These are phyloP conservation scores for Euglossa dilemma DNA, from an alignment of 1,140 invertebrate species.

Conservation along the genomic window DNA sequence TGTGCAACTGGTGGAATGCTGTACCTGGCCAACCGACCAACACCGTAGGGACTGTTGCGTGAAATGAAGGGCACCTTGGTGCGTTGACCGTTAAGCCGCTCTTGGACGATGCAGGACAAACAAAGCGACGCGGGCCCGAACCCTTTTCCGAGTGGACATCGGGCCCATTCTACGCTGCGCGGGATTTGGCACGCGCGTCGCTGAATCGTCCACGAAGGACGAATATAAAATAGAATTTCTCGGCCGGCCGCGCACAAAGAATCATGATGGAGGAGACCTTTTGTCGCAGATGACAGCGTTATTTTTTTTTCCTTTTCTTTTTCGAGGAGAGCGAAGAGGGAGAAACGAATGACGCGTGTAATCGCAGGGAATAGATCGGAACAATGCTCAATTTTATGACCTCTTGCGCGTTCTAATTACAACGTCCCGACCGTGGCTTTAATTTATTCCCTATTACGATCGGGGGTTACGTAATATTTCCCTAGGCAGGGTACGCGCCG, in stretches of 20 bases:
- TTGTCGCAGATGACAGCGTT: background rate
- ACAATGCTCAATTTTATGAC: background rate
- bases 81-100: constrained; percentile 46
- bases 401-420: background rate
- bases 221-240: too few relatives aligned
- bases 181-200: too few relatives aligned
- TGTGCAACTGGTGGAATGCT: constrained; percentile 76
- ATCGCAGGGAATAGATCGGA: background rate
- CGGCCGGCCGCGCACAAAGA: too few relatives aligned
- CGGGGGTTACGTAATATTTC: background rate
- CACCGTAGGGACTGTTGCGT: constrained; percentile 44
- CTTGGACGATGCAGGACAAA: constrained; percentile 27
- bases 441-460: background rate
- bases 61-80: constrained; percentile 50
- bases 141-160: background rate
- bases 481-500: background rate
- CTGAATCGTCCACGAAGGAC: too few relatives aligned
- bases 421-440: too few relatives aligned
- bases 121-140: constrained; percentile 33
- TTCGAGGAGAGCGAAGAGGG: too few relatives aligned
- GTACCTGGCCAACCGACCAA: constrained; percentile 55
- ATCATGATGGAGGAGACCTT: too few relatives aligned
- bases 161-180: too few relatives aligned
- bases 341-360: background rate
- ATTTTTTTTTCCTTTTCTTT: too few relatives aligned